These are phyloP conservation scores for Xiphophorus hellerii DNA, from an alignment of 2,113 vertebrate genomes.

Conservation along the genomic window DNA sequence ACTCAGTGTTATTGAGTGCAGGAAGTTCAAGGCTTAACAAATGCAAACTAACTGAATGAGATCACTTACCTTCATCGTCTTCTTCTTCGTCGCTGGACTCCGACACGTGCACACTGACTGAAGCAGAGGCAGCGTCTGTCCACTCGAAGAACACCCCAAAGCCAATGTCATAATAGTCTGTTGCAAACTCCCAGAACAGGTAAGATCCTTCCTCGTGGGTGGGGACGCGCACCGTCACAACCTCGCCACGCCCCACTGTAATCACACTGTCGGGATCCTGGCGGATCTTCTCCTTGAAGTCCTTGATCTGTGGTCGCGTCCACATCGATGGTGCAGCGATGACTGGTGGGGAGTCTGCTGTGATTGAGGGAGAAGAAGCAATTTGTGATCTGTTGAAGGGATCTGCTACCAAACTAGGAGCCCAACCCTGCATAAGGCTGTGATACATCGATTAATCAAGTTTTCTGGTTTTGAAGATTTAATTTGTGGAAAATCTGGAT, in stretches of 20 bases:
- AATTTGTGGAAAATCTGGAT: too few relatives aligned
- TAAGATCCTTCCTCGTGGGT: conserved; percentile 98
- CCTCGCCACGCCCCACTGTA: conserved; percentile 97
- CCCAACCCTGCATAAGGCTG: background rate
- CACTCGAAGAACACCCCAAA: conserved; percentile 99
- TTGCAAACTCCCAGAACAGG: conserved; percentile 99
- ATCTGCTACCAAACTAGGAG: background rate
- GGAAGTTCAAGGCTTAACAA: background rate
- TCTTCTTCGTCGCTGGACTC: conserved; percentile 99
- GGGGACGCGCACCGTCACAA: conserved; percentile 96
- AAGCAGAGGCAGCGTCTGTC: conserved; percentile 93
- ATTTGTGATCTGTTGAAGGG: background rate
- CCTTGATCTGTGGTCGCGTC: conserved; percentile 97
- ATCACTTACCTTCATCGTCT: conserved; percentile 91
- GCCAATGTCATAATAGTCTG: conserved; percentile 98
- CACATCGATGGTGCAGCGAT: conserved; percentile 99
- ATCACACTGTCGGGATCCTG: conserved; percentile 98
- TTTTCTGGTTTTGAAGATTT: too few relatives aligned
- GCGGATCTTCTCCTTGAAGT: conserved; percentile 98
- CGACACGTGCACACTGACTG: conserved; percentile 97
- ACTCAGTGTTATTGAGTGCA: too few relatives aligned
- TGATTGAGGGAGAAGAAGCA: background rate
- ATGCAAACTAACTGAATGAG: too few relatives aligned
- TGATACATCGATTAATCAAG: too few relatives aligned
- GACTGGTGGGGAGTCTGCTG: conserved; percentile 87